Evolutionary conservation across 2,113 vertebrate genomes (phyloP), one percentile per base, ranked within the genome.

Genomic region (Columba livia): DNA sequence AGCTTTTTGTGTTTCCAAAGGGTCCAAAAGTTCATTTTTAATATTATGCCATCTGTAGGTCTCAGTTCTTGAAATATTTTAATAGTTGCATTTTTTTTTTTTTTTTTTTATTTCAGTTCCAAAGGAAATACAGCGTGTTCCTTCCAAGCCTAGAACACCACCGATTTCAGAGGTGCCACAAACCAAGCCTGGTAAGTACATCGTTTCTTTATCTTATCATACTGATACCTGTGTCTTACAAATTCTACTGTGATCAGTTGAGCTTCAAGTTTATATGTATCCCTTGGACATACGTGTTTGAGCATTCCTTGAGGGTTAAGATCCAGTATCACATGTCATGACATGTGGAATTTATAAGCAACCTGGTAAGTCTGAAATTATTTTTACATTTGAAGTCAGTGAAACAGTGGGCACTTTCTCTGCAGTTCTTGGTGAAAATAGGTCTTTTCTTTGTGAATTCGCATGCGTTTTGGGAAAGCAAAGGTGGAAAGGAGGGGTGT

Each of bases 151-250:
- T 54, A 96, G 94, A 83, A 31, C 78, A 60, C 57, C 97, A 84
- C 95, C 93, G 77, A 97, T 88, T 29, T 88, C 94, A 3, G 92
- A 97, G 29, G 50, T 94, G 54, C 95, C 97, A 94, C 95, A 91
- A 34, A 94, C 88, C 7, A 97, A 91, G 95, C 84, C 95, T 95
- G 97, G 98, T 97, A 97, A 96, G 90, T 93, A 60, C 13, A 21
- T 74, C 81, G 5, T 47, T 73, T 85, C 73, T 83, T 58, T 89
- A 80, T 79, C 58, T 54, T 77, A 23, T 32, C n/a, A 9, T 47
- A 9, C 13, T 50, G 15, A 25, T 28, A 38, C 0, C 0, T 11
- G 3, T 31, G 3, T 75, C 20, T 77, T 56, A 64, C 9, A 11
- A 72, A 67, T 62, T 42, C 50, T 64, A 1, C 28, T 38, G 14